Evolutionary conservation across 2,888 invertebrate species (phyloP).

Genomic region (Furcula furcula): DNA sequence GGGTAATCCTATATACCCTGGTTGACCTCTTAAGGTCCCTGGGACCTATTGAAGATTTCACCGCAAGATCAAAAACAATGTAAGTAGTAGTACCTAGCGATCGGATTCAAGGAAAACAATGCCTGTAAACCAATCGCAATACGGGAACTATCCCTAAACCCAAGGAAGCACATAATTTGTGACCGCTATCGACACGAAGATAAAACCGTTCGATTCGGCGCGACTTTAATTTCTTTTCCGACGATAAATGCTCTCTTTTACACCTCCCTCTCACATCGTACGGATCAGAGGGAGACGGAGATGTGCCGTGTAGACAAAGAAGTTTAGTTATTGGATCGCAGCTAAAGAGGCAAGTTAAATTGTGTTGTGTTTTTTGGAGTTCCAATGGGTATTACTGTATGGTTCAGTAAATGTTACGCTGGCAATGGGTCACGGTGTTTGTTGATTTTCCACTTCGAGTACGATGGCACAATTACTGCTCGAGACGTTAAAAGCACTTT

Average conservation of each 20-base stretch:
- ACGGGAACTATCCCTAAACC: slow-evolving; percentile 34
- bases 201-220: slow-evolving; percentile 76
- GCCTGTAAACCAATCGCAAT: slow-evolving; percentile 4
- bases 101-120: neutral
- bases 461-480: too few species aligned
- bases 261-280: slow-evolving; percentile 44
- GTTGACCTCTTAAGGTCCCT: too few species aligned
- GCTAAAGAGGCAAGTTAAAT: slow-evolving; percentile 38
- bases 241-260: slow-evolving; percentile 65
- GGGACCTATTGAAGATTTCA: too few species aligned
- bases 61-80: too few species aligned
- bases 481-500: too few species aligned
- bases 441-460: too few species aligned
- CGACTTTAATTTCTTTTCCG: slow-evolving; percentile 77
- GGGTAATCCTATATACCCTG: too few species aligned
- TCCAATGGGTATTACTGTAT: slow-evolving; percentile 11
- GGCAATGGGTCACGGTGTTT: too few species aligned
- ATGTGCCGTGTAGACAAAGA: slow-evolving; percentile 52
- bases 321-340: slow-evolving; percentile 57
- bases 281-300: slow-evolving; percentile 39
- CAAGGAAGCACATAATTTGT: slow-evolving; percentile 78
- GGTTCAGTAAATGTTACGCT: slow-evolving; percentile 9
- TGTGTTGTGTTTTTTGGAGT: slow-evolving; percentile 37
- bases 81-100: too few species aligned
- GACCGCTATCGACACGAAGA: slow-evolving; percentile 78